A percentile compares a stretch with the other conserved stretches of the same genome.
These are phyloP conservation scores for Trichonephila clavipes DNA, from an alignment of 1,140 invertebrate species.

Conservation along the genomic window DNA sequence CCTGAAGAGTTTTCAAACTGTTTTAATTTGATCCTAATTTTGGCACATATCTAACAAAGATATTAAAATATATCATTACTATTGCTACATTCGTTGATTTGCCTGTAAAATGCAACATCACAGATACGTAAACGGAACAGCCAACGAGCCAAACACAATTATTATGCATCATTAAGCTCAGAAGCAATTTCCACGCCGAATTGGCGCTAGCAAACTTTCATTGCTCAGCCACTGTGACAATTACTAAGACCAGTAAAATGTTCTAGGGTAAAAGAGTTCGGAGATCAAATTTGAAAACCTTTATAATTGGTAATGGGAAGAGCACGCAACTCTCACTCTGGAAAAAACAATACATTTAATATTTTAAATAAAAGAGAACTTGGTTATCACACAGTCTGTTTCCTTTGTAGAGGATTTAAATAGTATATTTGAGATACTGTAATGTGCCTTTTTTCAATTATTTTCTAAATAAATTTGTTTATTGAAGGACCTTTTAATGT, in stretches of 20 bases:
- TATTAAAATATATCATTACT: no score
- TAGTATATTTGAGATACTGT: neutral
- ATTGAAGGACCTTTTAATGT: no score
- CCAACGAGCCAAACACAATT: slow-evolving; percentile 14
- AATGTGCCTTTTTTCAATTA: no score
- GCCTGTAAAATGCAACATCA: neutral
- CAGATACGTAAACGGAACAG: neutral
- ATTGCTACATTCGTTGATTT: neutral
- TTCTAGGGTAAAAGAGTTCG: neutral
- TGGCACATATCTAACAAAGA: no score
- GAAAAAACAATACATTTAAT: neutral
- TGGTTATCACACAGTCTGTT: neutral
- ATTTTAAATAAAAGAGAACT: neutral
- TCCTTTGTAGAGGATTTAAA: neutral
- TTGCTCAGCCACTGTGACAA: slow-evolving; percentile 5
- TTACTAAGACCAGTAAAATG: slow-evolving; percentile 3
- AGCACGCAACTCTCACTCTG: neutral
- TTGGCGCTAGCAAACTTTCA: slow-evolving; percentile 29
- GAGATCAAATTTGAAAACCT: slow-evolving; percentile 24
- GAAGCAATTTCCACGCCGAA: slow-evolving; percentile 23
- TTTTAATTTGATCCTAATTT: no score
- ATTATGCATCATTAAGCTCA: neutral
- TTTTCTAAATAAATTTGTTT: no score
- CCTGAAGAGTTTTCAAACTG: no score
- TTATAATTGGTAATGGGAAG: neutral